Base-by-base conservation (phyloP, 2,113 vertebrate species). In the Semnornis frantzii region DNA sequence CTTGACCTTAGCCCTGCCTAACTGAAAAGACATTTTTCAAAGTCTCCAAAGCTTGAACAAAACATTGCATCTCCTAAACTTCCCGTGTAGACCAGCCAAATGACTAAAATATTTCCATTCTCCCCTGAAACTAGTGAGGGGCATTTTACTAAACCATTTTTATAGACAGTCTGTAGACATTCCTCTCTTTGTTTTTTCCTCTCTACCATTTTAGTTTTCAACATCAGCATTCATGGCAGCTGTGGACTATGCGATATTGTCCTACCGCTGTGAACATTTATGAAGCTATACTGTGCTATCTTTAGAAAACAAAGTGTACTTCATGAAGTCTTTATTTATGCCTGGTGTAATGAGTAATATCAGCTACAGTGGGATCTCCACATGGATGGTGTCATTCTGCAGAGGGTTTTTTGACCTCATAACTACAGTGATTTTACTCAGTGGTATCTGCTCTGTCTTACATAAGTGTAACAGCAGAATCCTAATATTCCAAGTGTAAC, bases 281-380 rank as follows among this genome's bases (percentile, higher is more conserved):
- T 42, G 70, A 57, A 75, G 20, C 14, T 48, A 8, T 50, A 2
- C 3, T 57, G 8, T 50, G 2, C 4, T 64, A 7, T 58, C 34
- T 66, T 25, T 68, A 66, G 39, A n/a, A 87, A 58, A 57, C 57
- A 58, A 30, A 0, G 0, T 19, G 18, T 20, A 4, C 42, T 87
- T 63, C 69, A 59, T 20, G 9, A 74, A 69, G 76, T 87, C 42
- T 12, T 28, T 76, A 39, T 76, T 80, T 64, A 46, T 39, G 13
- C 18, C 59, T 33, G 9, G 3, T 59, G 27, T 24, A 73, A 62
- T 37, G 31, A 31, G 4, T 14, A 33, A 12, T 78, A 68, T 30
- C 34, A 60, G 7, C 21, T 78, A 8, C 63, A 39, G 30, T 17
- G 19, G 34, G 10, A 34, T 14, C 16, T 75, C 55, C 28, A 16